These are phyloP conservation scores for Nasonia longicornis DNA, from an alignment of 1,140 invertebrate species.

Conservation along the genomic window DNA sequence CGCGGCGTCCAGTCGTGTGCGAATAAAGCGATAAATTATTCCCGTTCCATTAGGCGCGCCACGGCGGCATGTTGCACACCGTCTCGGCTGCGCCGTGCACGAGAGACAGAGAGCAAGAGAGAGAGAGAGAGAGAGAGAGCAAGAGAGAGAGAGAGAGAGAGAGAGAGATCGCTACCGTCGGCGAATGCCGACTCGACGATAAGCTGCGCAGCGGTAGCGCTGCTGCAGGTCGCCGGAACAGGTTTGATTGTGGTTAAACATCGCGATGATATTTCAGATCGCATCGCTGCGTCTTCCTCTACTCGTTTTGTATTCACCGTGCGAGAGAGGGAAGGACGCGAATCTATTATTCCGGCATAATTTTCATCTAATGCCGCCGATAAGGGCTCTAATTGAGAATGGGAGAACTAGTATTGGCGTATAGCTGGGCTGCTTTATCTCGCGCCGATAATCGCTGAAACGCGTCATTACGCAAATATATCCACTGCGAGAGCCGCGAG, in stretches of 20 bases:
- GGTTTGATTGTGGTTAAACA: conserved; percentile 41
- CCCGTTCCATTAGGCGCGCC: conserved; percentile 51
- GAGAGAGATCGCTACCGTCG: conserved; percentile 19
- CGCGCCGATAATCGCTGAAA: background rate
- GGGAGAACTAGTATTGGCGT: background rate
- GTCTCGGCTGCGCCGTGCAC: background rate
- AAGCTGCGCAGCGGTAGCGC: background rate
- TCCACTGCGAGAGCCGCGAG: background rate
- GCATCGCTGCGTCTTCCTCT: conserved; percentile 9
- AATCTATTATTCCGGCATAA: conserved; percentile 37
- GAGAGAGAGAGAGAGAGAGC: background rate
- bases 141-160: background rate
- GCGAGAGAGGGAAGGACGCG: background rate
- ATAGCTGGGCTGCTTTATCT: background rate
- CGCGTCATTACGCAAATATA: conserved; percentile 23
- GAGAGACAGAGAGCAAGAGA: background rate
- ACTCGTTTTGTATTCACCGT: background rate
- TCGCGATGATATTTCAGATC: conserved; percentile 44
- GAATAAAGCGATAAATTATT: conserved; percentile 57
- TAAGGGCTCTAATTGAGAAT: conserved; percentile 31
- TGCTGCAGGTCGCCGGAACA: background rate
- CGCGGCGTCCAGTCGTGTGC: background rate
- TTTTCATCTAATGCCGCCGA: conserved; percentile 32
- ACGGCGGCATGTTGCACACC: background rate
- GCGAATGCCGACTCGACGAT: background rate